Evolutionary conservation across 1,140 invertebrate species (phyloP).

Genomic region (Plodia interpunctella): DNA sequence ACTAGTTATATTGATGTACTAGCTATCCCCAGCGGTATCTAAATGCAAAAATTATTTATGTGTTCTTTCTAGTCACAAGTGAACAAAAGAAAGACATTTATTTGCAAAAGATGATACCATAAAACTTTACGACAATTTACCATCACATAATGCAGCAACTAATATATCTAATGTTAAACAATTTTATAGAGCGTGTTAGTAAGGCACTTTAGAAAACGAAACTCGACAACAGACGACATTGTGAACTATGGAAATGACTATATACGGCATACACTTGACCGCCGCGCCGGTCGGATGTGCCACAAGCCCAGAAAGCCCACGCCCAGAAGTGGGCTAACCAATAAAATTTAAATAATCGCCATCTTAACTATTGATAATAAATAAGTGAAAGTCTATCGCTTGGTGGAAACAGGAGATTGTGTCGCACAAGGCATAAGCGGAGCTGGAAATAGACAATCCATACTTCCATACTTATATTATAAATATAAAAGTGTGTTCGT

Average conservation of each 20-base stretch:
- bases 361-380: slow-evolving; percentile 10
- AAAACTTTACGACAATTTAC: neutral
- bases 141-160: no score
- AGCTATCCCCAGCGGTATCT: no score
- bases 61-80: no score
- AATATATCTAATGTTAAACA: neutral
- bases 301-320: slow-evolving; percentile 5
- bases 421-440: neutral
- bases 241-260: slow-evolving; percentile 1
- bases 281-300: neutral
- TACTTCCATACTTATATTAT: no score
- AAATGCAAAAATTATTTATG: no score
- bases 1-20: no score
- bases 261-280: neutral
- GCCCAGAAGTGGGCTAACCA: neutral
- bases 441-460: neutral
- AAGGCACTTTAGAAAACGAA: neutral
- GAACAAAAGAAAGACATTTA: no score
- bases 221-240: no score
- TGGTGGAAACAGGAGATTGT: slow-evolving; percentile 1
- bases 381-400: slow-evolving; percentile 14
- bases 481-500: no score
- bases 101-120: no score
- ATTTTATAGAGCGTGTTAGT: neutral
- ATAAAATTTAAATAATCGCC: slow-evolving; percentile 12